Conservation (phyloP, 2,797 vertebrate genomes). For the Distichodus sexfasciatus region DNA sequence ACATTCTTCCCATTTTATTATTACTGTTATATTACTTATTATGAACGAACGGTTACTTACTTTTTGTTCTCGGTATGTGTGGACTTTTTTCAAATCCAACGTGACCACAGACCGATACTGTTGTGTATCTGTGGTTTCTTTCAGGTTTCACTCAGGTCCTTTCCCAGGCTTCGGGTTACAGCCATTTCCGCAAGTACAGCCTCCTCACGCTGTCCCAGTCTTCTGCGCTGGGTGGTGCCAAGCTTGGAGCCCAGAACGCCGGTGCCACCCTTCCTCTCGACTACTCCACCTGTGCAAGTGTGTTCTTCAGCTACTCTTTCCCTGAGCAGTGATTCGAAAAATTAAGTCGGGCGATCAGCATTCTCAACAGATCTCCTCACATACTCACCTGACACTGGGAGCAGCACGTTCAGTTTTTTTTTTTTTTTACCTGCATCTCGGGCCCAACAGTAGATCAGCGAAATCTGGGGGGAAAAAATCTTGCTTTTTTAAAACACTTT, state of each 20-base stretch:
- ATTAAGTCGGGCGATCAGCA: not conserved
- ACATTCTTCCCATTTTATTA: too few relatives aligned
- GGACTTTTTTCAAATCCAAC: too few relatives aligned
- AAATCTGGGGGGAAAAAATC: not conserved
- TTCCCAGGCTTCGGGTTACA: conserved; percentile 45
- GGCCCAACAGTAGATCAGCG: not conserved
- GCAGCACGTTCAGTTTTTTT: not conserved
- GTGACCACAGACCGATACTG: too few relatives aligned
- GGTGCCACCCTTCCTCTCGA: conserved; percentile 73
- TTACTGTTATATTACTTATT: too few relatives aligned
- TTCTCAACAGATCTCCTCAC: conserved; percentile 24
- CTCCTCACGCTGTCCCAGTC: conserved; percentile 78
- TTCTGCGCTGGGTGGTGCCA: conserved; percentile 84
- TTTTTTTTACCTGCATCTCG: not conserved
- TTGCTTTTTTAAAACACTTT: not conserved
- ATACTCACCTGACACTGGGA: not conserved
- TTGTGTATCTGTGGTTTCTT: conserved; percentile 21
- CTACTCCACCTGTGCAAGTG: conserved; percentile 66
- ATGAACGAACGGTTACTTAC: too few relatives aligned
- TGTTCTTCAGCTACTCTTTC: conserved; percentile 83
- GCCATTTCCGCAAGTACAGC: conserved; percentile 77
- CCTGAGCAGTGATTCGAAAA: conserved; percentile 39
- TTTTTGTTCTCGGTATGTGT: too few relatives aligned
- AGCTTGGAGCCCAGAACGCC: conserved; percentile 73
- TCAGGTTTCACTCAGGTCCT: conserved; percentile 82